phyloP scores from a whole-genome alignment of 1,140 invertebrate species.

The Watersipora subatra region DNA sequence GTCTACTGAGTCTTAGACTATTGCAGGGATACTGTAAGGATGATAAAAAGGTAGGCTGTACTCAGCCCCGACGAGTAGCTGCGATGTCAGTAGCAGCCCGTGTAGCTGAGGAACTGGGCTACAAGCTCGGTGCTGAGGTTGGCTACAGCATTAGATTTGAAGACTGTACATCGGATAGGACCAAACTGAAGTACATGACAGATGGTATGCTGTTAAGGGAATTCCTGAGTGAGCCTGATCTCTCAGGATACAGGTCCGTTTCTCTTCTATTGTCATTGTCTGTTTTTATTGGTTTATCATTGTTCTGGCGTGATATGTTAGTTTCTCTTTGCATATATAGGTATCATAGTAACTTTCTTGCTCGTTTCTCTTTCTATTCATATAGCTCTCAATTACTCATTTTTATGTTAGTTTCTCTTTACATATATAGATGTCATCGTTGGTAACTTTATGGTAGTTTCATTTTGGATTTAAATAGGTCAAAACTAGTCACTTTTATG shows the following conservation, averaged over 20 bases:
- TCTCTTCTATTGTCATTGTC: neutral
- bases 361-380: too few species aligned
- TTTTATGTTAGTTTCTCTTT: too few species aligned
- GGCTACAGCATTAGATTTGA: slow-evolving; percentile 67
- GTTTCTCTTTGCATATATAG: slow-evolving; percentile 3
- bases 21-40: slow-evolving; percentile 48
- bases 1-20: too few species aligned
- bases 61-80: slow-evolving; percentile 63
- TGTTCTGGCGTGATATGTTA: too few species aligned
- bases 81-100: slow-evolving; percentile 63
- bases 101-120: slow-evolving; percentile 57
- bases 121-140: slow-evolving; percentile 55
- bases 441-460: too few species aligned
- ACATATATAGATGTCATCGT: too few species aligned
- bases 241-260: slow-evolving; percentile 62
- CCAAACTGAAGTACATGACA: slow-evolving; percentile 96
- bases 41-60: slow-evolving; percentile 65
- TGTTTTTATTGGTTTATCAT: neutral
- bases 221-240: slow-evolving; percentile 90
- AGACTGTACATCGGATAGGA: slow-evolving; percentile 60
- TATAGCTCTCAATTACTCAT: too few species aligned
- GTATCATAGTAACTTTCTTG: slow-evolving; percentile 5
- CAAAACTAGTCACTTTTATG: too few species aligned
- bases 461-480: too few species aligned
- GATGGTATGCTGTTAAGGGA: slow-evolving; percentile 95